Base-by-base conservation (phyloP, 2,888 invertebrate species). In the Agrotis segetum region DNA sequence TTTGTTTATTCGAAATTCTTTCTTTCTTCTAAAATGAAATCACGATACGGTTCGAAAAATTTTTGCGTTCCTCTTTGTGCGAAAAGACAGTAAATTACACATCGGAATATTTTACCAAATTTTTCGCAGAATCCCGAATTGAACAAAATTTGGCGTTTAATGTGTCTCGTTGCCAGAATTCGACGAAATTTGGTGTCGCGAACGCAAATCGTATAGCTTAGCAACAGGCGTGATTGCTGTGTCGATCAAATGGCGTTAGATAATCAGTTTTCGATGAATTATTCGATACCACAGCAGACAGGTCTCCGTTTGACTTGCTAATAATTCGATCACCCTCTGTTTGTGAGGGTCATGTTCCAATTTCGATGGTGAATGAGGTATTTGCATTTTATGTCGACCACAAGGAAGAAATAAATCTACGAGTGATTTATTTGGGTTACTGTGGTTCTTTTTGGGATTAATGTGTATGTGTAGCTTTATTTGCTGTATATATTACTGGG, bases 271-370 rank as follows among this genome's bases (percentile, higher is more conserved):
- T 64, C 73, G 59, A 77, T 81, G 70, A 85, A 84, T 85, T 74
- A 85, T 82, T 72, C 74, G 79, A 83, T 77, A 70, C 64, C 73
- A 49, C 68, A 73, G 63, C 71, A 63, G 77, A 53, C 67, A 29
- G 71, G 61, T 67, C 29, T 49, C 65, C 60, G 78, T 83, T 87
- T 85, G 85, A 87, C 86, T 89, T 88, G 86, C 85, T 86, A 89
- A 89, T 89, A 85, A 85, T 77, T 75, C 77, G 79, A 72, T 76
- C 65, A 70, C 74, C 75, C 71, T 76, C 79, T 83, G 77, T 84
- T 85, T 85, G 81, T 59, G 63, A 46, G 67, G 69, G 65, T 74
- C 70, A 69, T 72, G 82, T 78, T 74, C 70, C 78, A 77, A 78
- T 79, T 71, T 58, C 24, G 50, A 64, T 70, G 59, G 64, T 44